These are phyloP conservation scores for Heliconius erato DNA, from an alignment of 2,888 invertebrate species.

Conservation along the genomic window DNA sequence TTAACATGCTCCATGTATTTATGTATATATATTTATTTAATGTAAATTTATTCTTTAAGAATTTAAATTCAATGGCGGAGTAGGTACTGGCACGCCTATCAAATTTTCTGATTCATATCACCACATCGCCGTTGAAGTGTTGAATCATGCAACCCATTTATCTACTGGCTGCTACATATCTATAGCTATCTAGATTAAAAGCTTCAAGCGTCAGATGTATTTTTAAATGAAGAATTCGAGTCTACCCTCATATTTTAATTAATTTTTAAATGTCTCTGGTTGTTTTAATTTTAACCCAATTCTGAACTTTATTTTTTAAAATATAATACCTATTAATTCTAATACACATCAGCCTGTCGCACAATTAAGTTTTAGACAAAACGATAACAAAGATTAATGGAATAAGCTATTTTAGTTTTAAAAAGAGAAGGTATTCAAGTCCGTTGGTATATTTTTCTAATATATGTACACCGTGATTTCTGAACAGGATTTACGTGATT, in stretches of 20 bases:
- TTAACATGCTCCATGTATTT: conserved; percentile 1
- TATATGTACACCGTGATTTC: too few relatives aligned
- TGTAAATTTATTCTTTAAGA: conserved; percentile 10
- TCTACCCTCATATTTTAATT: neutral
- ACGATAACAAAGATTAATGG: neutral
- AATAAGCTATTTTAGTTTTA: neutral
- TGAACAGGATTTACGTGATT: too few relatives aligned
- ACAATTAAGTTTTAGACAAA: neutral
- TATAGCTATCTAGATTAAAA: neutral
- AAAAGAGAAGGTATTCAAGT: too few relatives aligned
- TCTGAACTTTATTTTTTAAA: too few relatives aligned
- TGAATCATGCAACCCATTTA: conserved; percentile 41
- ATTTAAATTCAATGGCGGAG: conserved; percentile 40
- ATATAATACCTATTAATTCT: too few relatives aligned
- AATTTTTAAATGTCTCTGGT: too few relatives aligned
- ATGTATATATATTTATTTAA: neutral
- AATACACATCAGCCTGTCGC: too few relatives aligned
- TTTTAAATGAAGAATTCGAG: neutral
- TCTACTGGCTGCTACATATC: neutral
- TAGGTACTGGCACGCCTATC: conserved; percentile 36
- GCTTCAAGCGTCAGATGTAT: neutral
- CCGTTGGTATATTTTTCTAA: too few relatives aligned
- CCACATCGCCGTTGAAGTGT: conserved; percentile 19
- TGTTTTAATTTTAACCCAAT: too few relatives aligned
- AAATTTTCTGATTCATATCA: conserved; percentile 41